Percentiles rank a stretch among this genome's conserved stretches.
These are phyloP conservation scores for Lycophotia porphyrea DNA, from an alignment of 2,888 invertebrate species.

Conservation along the genomic window DNA sequence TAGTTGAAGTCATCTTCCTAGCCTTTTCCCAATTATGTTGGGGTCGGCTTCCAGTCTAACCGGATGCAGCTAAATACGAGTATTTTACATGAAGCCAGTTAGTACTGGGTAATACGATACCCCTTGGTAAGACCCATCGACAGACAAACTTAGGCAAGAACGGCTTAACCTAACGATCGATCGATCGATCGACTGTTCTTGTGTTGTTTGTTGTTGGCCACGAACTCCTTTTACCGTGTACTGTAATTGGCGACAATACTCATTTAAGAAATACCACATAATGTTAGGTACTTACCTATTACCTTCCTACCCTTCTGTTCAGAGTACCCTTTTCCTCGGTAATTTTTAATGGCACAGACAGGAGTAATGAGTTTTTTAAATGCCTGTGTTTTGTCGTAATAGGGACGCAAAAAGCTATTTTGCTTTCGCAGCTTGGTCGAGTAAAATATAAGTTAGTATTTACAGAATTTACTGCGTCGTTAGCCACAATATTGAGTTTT, in stretches of 20 bases:
- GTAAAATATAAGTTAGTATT: not conserved
- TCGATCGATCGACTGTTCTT: no score
- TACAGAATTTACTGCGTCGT: not conserved
- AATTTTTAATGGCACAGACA: conserved; percentile 36
- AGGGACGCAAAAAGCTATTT: not conserved
- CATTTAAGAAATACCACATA: conserved; percentile 2
- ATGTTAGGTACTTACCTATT: conserved; percentile 11
- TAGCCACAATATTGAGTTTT: not conserved
- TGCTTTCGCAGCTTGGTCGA: not conserved
- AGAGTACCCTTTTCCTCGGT: conserved; percentile 8
- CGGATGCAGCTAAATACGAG: no score
- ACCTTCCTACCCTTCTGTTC: not conserved
- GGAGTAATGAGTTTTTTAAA: conserved; percentile 30
- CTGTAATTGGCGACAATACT: not conserved
- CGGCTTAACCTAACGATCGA: no score
- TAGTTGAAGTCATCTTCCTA: no score
- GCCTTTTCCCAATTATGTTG: no score
- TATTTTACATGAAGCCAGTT: no score
- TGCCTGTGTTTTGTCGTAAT: conserved; percentile 4
- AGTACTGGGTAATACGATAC: no score
- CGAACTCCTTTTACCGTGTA: no score
- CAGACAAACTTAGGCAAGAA: no score
- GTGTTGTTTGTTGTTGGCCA: no score
- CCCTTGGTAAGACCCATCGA: no score
- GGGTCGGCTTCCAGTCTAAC: no score